phyloP scores from a whole-genome alignment of 2,113 vertebrate genomes.

The Semicossyphus pulcher region DNA sequence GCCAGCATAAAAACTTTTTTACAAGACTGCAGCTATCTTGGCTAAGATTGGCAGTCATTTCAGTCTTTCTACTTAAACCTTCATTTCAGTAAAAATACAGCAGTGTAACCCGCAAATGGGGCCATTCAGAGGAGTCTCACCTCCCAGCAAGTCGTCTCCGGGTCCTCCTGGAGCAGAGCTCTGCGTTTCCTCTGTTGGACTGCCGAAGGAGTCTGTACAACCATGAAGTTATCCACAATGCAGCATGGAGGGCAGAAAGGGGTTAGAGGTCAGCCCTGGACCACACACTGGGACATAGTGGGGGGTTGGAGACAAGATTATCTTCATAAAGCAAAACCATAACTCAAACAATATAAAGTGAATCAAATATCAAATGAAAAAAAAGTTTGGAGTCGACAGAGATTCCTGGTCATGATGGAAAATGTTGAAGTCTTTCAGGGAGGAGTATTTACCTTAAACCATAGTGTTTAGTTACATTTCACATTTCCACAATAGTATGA shows the following conservation, averaged over 20 bases:
- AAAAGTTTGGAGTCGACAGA: neutral
- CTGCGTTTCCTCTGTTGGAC: slow-evolving; percentile 86
- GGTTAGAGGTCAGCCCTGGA: slow-evolving; percentile 69
- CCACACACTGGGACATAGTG: slow-evolving; percentile 56
- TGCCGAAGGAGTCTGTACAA: slow-evolving; percentile 90
- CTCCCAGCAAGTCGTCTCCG: slow-evolving; percentile 93
- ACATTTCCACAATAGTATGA: no score
- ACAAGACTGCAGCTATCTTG: neutral
- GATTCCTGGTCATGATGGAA: neutral
- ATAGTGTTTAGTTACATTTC: no score
- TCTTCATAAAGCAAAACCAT: neutral
- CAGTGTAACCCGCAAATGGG: neutral
- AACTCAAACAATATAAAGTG: neutral
- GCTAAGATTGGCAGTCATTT: neutral
- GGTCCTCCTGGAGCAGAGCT: slow-evolving; percentile 86
- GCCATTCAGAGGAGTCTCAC: slow-evolving; percentile 80
- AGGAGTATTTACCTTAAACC: no score
- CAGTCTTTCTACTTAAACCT: neutral
- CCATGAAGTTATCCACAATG: slow-evolving; percentile 78
- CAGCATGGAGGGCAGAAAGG: slow-evolving; percentile 83
- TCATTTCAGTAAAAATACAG: neutral
- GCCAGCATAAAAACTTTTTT: slow-evolving; percentile 2
- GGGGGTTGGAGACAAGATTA: slow-evolving; percentile 39
- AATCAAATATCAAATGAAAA: neutral
- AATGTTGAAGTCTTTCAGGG: no score